Base-by-base conservation (phyloP, 1,140 invertebrate species). In the Drosophila bifasciata region DNA sequence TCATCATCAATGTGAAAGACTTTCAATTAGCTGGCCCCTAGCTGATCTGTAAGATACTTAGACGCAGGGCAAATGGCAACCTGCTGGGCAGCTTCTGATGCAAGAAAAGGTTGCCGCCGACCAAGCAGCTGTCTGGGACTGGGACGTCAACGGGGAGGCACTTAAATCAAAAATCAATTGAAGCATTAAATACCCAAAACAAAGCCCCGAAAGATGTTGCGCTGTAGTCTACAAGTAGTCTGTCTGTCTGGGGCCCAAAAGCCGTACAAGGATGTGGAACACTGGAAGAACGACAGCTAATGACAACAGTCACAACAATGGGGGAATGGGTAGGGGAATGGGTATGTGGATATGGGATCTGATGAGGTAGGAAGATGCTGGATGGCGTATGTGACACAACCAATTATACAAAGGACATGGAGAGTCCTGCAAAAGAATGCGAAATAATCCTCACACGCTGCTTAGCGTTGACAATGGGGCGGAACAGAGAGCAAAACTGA, bases 161-260 rank as follows among this genome's bases (percentile, higher is more conserved):
- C 67, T 85, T 85, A 79, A 73, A 85, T 85, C 73, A 76, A 75
- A 67, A 78, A 86, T 68, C 84, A 88, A 83, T 86, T 83, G 84
- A 86, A 88, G 83, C 83, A 86, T 86, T 83, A 86, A 86, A 88
- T 88, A 83, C 83, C 69, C 75, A 50, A 67, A 75, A 83, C 62
- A 86, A 88, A 79, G 69, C 51, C 50, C 23, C 17, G 50, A 58
- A 74, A 70, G 66, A 77, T 48, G 71, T 67, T 57, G 23, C 43
- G 23, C 7, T 43, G 56, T 28, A 2, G 28, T 32, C 28, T 32
- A 32, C 28, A 32, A 32, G 28, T 32, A 32, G 28, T 32, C 25
- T n/a, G n/a, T n/a, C n/a, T n/a, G 25, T 9, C 32, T 36, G 32
- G 32, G 32, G 32, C 32, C 32, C 32, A 13, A 36, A 36, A 36